Base-by-base conservation (phyloP, 2,113 vertebrate species). In the Heliornis fulica region DNA sequence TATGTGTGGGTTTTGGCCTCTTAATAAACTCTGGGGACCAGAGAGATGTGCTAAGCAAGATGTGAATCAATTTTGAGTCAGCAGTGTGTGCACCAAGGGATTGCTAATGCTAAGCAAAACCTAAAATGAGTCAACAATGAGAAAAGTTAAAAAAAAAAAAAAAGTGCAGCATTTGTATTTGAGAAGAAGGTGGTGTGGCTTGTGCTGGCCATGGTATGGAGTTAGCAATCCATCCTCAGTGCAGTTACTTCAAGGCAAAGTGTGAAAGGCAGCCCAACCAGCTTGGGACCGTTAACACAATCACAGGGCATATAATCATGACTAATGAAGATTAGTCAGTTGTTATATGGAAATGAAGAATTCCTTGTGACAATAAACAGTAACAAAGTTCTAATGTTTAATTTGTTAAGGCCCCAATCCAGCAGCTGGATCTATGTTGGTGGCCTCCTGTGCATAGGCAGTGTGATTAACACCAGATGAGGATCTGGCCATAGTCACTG, bases 381-480 rank as follows among this genome's bases (percentile, higher is more conserved):
- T 90, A 87, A 72, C 78, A 36, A 89, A 90, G 57, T 76, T 95
- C 82, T 80, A 5, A 2, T 83, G 78, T 82, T 94, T 63, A 82
- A 86, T 90, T 95, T 96, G 83, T 75, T 57, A 48, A 93, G 88
- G n/a, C 20, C 87, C n/a, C 84, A n/a, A 0, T 80, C 40, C 13
- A 1, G 94, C 93, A 82, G 93, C 95, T 96, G 93, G 48, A 38
- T 70, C 94, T 75, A 64, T 0, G n/a, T 34, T 94, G 94, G 96
- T 97, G 96, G 96, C 89, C 95, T 91, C 70, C 74, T 48, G 93
- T 75, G 90, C 75, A 11, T 92, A 90, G 5, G 4, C 68, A 71
- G n/a, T 1, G 50, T 94, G 88, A 96, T 97, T 95, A 96, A 92
- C 88, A 96, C 90, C 96, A 95, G 92, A 94, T 93, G 94, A 97